Evolutionary conservation across 2,888 invertebrate species (phyloP), one percentile per base, ranked within the genome.

Genomic region (Tinea semifulvella): DNA sequence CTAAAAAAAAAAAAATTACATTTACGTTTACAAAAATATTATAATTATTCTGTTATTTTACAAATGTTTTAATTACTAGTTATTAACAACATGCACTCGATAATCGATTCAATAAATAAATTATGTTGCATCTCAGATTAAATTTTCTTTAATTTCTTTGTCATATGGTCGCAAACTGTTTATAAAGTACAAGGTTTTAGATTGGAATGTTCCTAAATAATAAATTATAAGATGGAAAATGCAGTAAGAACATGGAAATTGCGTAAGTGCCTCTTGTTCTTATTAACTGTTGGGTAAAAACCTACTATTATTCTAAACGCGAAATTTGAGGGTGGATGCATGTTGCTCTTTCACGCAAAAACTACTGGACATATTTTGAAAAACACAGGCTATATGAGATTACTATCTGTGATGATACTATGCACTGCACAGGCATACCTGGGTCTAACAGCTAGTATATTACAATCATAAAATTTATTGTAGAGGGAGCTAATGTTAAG

Each of bases 201-300:
- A 38, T 38, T 38, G 38, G 16, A 17, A 17, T 38, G 17, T 14
- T 17, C 6, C 7, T 22, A 22, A 6, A 8, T n/a, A 40, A 40
- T 2, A 8, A 16, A 17, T 40, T 40, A 3, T 14, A 40, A 4
- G 53, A 80, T 80, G 80, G 79, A 85, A 58, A 74, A 73, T 53
- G 69, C 83, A 53, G 86, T 88, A 74, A 84, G 90, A 84, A 89
- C 91, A 79, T 91, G 91, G 90, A 91, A 90, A 84, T 83, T 91
- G 56, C 91, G 92, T 91, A 85, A 84, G 91, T 88, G 11, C 28
- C 11, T 28, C n/a, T n/a, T 6, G 7, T 11, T 28, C 11, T 28
- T 28, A n/a, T 28, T n/a, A 28, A n/a, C n/a, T n/a, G n/a, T n/a
- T n/a, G n/a, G n/a, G n/a, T n/a, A n/a, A n/a, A n/a, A n/a, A n/a